A percentile compares a stretch with the other conserved stretches of the same genome.
phyloP scores from a whole-genome alignment of 92 coral and sea anemone species.

The Siderastrea radians region DNA sequence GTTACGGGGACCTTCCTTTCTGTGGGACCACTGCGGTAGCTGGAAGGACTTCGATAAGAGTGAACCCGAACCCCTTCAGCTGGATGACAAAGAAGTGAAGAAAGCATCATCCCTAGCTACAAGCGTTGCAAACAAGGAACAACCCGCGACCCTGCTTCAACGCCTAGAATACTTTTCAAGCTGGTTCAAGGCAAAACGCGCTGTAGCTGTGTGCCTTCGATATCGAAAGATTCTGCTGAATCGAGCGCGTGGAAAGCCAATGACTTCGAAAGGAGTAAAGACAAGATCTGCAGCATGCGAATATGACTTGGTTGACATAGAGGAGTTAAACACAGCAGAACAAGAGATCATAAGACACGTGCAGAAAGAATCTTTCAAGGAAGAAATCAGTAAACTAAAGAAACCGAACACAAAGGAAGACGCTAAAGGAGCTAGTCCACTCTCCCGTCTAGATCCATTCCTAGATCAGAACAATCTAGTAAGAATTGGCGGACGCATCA shows the following conservation, averaged over 20 bases:
- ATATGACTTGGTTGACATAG: constrained; percentile 6
- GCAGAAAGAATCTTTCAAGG: constrained; percentile 36
- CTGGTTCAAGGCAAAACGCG: background rate
- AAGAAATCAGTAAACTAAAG: constrained; percentile 28
- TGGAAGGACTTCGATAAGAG: constrained; percentile 56
- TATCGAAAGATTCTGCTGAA: constrained; percentile 12
- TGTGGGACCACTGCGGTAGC: constrained; percentile 63
- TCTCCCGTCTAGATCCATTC: constrained; percentile 28
- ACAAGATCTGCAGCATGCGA: constrained; percentile 5
- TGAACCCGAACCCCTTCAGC: constrained; percentile 30
- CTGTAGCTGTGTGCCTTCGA: constrained; percentile 4
- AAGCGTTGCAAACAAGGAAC: background rate
- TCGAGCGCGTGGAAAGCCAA: constrained; percentile 22
- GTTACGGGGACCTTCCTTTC: constrained; percentile 72
- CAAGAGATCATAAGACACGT: constrained; percentile 32
- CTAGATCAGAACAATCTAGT: constrained; percentile 23
- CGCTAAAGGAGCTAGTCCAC: constrained; percentile 16
- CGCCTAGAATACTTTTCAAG: background rate
- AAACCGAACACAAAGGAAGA: constrained; percentile 1
- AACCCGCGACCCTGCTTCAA: too few relatives aligned
- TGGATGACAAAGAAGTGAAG: constrained; percentile 47
- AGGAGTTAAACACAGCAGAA: constrained; percentile 30
- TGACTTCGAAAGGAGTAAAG: background rate
- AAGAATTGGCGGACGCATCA: constrained; percentile 42
- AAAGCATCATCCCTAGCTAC: constrained; percentile 26